Base-by-base conservation (phyloP, 1,140 invertebrate genomes). In the Lycorma delicatula region DNA sequence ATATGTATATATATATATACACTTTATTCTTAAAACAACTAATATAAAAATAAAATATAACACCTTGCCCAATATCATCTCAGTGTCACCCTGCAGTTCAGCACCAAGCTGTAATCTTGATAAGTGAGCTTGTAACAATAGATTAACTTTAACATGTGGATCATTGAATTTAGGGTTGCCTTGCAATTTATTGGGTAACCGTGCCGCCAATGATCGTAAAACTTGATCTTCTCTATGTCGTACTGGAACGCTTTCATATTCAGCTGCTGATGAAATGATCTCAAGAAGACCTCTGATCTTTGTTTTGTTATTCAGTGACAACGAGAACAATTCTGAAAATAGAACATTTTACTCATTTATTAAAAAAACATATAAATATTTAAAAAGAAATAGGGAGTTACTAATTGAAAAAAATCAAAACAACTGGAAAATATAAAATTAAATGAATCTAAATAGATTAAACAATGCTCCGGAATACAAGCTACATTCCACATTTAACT, bases 261-360 rank as follows among this genome's bases (percentile, higher is more conserved):
- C 97, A 0, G 93, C 92, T 0, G 97, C 96, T 29, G 91, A 93
- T 0, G 94, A 92, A 29, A 99, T 96, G 65, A 99, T 99, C 75
- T 99, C 97, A 59, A 99, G 74, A 0, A 99, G 76, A 29, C 95
- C 95, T 23, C 94, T 82, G 46, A 98, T 91, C 76, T 99, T 99
- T 0, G 96, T 99, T 76, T 98, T 99, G 59, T 81, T 91, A 50
- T 95, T 98, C 4, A 99, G 72, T 1, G 96, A 98, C 63, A 97
- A 81, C 67, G 91, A 96, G 77, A 99, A 99, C 56, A 99, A 75
- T 73, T 99, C 96, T 89, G 74, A 57, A 69, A 73, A 61, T 49
- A 57, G 26, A 5, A 58, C n/a, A n/a, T n/a, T n/a, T 6, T 7
- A 9, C 6, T 26, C 7, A 25, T 51, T 26, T 51, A 9, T 28